Base-by-base conservation (phyloP, 2,888 invertebrate genomes). In the Pherbina coryleti region DNA sequence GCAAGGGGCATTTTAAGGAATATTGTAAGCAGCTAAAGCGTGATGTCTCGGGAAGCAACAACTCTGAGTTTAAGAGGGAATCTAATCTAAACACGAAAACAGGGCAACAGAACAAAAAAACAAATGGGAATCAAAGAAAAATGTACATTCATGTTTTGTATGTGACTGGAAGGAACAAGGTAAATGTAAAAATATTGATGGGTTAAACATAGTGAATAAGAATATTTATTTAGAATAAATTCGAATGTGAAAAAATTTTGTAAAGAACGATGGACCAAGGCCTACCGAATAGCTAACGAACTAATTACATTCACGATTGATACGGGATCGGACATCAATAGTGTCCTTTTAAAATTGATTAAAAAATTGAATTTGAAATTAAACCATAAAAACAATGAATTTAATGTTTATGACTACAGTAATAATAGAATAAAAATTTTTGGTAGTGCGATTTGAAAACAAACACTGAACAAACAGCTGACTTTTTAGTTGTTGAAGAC, bases 311-410 rank as follows among this genome's bases (percentile, higher is more conserved):
- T 81, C 74, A 82, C 80, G 53, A 51, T 81, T 3, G 78, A 81
- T 71, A 79, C 80, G 11, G 80, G 80, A 67, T 44, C 81, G 14
- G 81, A 82, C 72, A 79, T 79, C 1, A 80, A 82, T 55, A 81
- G 81, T 57, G 70, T 81, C 75, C 79, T 78, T 22, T 31, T 78
- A 5, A 70, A 71, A 17, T 25, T 81, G 19, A 28, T 66, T 34
- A 74, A 72, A 74, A 80, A 72, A 60, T 53, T 79, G n/a, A 77
- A 78, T n/a, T n/a, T n/a, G n/a, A 31, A 44, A 71, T 19, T 55
- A 79, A 79, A 73, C 79, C n/a, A n/a, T 9, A 79, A 67, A 66
- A 49, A 44, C 14, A 75, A 67, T 57, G 49, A 79, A 34, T 75
- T 79, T 55, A 28, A 44, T 60, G 79, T 80, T 25, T 78, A 69